Conservation (phyloP, 2,113 vertebrate genomes). For the Narcine bancroftii region DNA sequence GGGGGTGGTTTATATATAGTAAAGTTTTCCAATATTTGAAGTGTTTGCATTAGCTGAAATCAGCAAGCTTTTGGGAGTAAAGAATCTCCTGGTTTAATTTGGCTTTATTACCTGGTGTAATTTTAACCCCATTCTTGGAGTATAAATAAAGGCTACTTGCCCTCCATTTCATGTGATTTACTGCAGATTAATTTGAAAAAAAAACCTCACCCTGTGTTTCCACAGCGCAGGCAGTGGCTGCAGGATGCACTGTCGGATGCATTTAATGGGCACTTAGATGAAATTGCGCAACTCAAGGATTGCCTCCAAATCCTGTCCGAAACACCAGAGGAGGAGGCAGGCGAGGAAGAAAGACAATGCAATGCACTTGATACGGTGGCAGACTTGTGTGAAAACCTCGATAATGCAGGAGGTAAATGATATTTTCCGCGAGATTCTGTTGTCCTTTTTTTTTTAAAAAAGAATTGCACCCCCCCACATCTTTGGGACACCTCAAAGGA, state of each 20-base stretch:
- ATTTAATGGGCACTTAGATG: conserved; percentile 68
- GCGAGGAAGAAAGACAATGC: conserved; percentile 56
- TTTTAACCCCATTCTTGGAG: neutral
- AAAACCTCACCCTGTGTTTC: neutral
- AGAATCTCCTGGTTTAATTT: neutral
- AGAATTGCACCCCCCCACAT: neutral
- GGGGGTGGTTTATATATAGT: too few relatives aligned
- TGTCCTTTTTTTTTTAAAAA: too few relatives aligned
- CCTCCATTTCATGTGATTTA: neutral
- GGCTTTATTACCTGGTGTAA: neutral
- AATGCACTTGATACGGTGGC: conserved; percentile 67
- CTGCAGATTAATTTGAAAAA: neutral
- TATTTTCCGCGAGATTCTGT: neutral
- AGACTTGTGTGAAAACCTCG: conserved; percentile 80
- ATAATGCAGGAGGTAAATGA: conserved; percentile 74
- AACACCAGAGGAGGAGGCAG: conserved; percentile 48
- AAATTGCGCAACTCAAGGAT: conserved; percentile 76
- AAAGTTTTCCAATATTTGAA: neutral
- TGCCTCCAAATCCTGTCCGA: conserved; percentile 59
- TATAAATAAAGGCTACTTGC: neutral
- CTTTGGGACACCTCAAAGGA: neutral
- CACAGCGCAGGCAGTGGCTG: conserved; percentile 69
- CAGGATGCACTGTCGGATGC: conserved; percentile 66
- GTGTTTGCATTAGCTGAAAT: neutral
- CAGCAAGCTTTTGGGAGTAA: too few relatives aligned